Evolutionary conservation across 2,113 vertebrate species (phyloP).

Genomic region (Numida meleagris): DNA sequence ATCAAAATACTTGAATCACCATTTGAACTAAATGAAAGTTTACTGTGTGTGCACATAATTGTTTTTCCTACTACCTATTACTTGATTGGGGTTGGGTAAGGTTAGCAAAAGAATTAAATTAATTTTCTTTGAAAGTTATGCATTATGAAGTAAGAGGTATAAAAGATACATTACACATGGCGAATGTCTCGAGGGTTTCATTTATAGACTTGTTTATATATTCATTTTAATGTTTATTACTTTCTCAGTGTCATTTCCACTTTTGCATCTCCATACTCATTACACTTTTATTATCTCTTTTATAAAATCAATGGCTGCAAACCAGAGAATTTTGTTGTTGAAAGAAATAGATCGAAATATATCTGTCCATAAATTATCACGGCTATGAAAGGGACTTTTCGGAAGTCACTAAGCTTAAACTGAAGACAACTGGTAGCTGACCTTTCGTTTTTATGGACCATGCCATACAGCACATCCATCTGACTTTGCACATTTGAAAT

Average conservation of each 20-base stretch:
- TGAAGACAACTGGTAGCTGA: conserved; percentile 56
- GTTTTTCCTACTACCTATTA: conserved; percentile 64
- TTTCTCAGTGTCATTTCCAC: conserved; percentile 69
- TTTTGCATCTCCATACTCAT: conserved; percentile 72
- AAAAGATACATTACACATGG: conserved; percentile 69
- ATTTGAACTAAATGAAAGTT: conserved; percentile 61
- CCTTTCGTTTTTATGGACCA: conserved; percentile 62
- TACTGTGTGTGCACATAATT: conserved; percentile 40
- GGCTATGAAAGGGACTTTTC: conserved; percentile 36
- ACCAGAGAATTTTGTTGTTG: conserved; percentile 41
- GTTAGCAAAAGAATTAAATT: conserved; percentile 73
- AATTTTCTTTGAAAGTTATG: conserved; percentile 76
- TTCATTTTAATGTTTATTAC: conserved; percentile 79
- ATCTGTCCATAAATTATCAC: conserved; percentile 36
- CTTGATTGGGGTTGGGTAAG: conserved; percentile 68
- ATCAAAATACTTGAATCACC: conserved; percentile 35
- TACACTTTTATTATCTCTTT: conserved; percentile 75
- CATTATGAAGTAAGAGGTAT: conserved; percentile 70
- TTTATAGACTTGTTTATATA: conserved; percentile 80
- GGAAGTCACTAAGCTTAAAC: conserved; percentile 27
- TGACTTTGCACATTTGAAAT: conserved; percentile 54
- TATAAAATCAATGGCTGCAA: conserved; percentile 70
- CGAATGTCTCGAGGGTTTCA: conserved; percentile 74
- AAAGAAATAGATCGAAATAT: conserved; percentile 42
- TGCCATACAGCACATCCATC: not conserved